A percentile compares a stretch with the other conserved stretches of the same genome.
These are phyloP conservation scores for Epinephelus lanceolatus DNA, from an alignment of 2,113 vertebrate species.

Conservation along the genomic window DNA sequence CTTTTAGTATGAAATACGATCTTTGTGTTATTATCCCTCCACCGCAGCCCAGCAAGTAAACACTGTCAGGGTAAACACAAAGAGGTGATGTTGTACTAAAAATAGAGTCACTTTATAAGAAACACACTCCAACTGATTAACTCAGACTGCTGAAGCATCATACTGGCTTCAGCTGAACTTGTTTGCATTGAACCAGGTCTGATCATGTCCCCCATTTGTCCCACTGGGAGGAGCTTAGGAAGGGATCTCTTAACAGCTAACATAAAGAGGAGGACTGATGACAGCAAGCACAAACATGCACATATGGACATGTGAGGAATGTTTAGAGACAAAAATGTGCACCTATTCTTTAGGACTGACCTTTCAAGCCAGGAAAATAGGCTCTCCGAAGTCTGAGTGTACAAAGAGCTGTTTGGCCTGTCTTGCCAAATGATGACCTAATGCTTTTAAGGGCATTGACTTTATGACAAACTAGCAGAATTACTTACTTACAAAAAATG, in stretches of 20 bases:
- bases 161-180: neutral
- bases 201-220: neutral
- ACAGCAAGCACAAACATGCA: neutral
- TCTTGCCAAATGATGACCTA: constrained; percentile 8
- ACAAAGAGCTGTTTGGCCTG: neutral
- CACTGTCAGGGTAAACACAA: neutral
- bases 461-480: neutral
- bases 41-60: neutral
- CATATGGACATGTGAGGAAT: neutral
- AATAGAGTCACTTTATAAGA: neutral
- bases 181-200: neutral
- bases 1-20: neutral
- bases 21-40: neutral
- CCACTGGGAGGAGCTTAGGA: neutral
- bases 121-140: constrained; percentile 4
- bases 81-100: neutral
- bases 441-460: neutral
- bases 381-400: neutral
- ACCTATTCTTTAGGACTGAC: neutral
- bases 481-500: neutral
- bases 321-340: neutral
- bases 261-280: neutral
- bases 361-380: neutral
- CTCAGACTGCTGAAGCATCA: neutral
- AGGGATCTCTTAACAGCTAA: neutral